Conservation (phyloP, 1,140 invertebrate genomes). For the Zaprionus camerounensis region DNA sequence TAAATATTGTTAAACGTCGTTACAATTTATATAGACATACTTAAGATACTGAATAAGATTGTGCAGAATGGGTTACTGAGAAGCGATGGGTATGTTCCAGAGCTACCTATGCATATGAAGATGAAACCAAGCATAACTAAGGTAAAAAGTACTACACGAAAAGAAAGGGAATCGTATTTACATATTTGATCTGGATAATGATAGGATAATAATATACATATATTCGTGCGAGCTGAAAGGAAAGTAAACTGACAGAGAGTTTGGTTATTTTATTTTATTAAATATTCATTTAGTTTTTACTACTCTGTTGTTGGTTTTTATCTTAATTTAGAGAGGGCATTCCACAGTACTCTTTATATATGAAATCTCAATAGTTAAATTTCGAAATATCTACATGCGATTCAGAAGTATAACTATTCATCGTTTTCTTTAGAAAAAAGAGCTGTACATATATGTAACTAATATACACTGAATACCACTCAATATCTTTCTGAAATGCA, state of each 20-base stretch:
- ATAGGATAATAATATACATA: neutral
- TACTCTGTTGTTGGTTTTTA: neutral
- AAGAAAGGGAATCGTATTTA: neutral
- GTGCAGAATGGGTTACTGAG: neutral
- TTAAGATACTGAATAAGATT: conserved; percentile 28
- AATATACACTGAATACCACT: conserved; percentile 12
- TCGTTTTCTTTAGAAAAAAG: neutral
- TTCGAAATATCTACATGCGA: too few species aligned
- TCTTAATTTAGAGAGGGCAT: neutral
- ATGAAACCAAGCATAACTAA: neutral
- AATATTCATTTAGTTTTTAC: neutral
- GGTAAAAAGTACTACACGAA: neutral
- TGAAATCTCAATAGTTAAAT: too few species aligned
- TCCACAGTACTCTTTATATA: too few species aligned
- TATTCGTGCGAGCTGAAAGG: neutral
- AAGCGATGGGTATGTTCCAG: neutral
- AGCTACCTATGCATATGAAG: conserved; percentile 1
- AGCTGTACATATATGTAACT: neutral
- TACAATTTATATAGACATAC: conserved; percentile 17
- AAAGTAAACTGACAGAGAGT: neutral
- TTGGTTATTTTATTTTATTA: neutral
- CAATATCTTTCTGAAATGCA: conserved; percentile 40
- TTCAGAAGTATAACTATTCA: too few species aligned
- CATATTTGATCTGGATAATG: neutral
- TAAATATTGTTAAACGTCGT: conserved; percentile 35